phyloP scores from a whole-genome alignment of 2,113 vertebrate species.

The Spea bombifrons region DNA sequence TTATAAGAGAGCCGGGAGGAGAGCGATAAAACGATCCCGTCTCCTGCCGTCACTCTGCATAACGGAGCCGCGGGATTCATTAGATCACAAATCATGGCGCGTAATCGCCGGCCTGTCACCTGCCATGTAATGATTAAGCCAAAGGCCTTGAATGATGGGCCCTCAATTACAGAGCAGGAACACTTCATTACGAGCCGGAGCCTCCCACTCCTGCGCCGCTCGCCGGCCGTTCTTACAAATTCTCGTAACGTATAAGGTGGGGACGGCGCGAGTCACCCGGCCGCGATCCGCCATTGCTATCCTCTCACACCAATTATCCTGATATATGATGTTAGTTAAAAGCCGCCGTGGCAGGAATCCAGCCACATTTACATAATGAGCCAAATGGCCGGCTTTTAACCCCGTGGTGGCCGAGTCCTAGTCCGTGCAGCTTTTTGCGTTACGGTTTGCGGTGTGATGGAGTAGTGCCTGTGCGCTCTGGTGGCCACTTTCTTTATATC shows the following conservation, averaged over 20 bases:
- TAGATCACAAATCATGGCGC: constrained; percentile 29
- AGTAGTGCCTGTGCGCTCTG: no score
- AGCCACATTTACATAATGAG: constrained; percentile 44
- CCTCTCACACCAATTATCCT: constrained; percentile 41
- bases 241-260: constrained; percentile 22
- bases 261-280: constrained; percentile 32
- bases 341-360: constrained; percentile 27
- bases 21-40: not conserved
- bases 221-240: constrained; percentile 17
- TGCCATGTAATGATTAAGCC: constrained; percentile 39
- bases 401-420: not conserved
- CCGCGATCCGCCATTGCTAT: constrained; percentile 41
- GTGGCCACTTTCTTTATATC: no score
- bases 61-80: constrained; percentile 38
- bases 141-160: constrained; percentile 36
- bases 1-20: not conserved
- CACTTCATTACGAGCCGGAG: constrained; percentile 28
- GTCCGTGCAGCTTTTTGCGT: no score
- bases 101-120: constrained; percentile 36
- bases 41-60: constrained; percentile 3
- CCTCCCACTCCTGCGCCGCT: constrained; percentile 15
- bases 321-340: constrained; percentile 44
- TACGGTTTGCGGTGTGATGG: no score
- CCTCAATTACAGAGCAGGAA: constrained; percentile 36
- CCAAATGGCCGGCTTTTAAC: constrained; percentile 16